A percentile compares a stretch with the other conserved stretches of the same genome.
Conservation (phyloP, 2,113 vertebrate genomes). For the Erinaceus europaeus region DNA sequence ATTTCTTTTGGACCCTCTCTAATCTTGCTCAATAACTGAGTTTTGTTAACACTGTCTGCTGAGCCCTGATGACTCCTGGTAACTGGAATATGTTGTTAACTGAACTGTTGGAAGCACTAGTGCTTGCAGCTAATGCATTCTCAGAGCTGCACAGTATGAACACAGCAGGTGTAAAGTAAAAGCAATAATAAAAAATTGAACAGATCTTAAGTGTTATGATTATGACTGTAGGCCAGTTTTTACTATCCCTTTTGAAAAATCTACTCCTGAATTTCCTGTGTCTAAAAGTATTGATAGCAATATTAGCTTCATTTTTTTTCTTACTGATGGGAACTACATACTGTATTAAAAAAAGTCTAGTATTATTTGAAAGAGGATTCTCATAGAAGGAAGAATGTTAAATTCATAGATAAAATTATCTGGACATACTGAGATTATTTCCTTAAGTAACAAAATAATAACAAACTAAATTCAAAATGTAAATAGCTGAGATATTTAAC, state of each 20-base stretch:
- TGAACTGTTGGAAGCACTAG: conserved; percentile 61
- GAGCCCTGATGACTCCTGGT: conserved; percentile 53
- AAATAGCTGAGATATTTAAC: not conserved
- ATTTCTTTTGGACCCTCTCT: conserved; percentile 52
- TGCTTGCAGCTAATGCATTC: conserved; percentile 76
- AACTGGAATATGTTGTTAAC: conserved; percentile 76
- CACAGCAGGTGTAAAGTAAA: conserved; percentile 80
- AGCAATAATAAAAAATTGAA: conserved; percentile 84
- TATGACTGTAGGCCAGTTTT: conserved; percentile 78
- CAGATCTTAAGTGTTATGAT: conserved; percentile 78
- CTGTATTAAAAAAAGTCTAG: not conserved
- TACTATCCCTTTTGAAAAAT: conserved; percentile 71
- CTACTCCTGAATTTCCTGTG: conserved; percentile 65
- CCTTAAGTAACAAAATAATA: not conserved
- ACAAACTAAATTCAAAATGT: not conserved
- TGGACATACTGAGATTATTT: not conserved
- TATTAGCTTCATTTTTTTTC: conserved; percentile 73
- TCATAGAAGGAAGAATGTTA: not conserved
- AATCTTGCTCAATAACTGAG: conserved; percentile 40
- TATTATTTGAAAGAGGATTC: conserved; percentile 28
- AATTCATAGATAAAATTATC: not conserved
- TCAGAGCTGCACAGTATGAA: conserved; percentile 72
- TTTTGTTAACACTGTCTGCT: conserved; percentile 75
- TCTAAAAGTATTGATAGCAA: conserved; percentile 72
- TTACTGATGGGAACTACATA: conserved; percentile 53